Base-by-base conservation (phyloP, 1,140 invertebrate species). In the Physella acuta region DNA sequence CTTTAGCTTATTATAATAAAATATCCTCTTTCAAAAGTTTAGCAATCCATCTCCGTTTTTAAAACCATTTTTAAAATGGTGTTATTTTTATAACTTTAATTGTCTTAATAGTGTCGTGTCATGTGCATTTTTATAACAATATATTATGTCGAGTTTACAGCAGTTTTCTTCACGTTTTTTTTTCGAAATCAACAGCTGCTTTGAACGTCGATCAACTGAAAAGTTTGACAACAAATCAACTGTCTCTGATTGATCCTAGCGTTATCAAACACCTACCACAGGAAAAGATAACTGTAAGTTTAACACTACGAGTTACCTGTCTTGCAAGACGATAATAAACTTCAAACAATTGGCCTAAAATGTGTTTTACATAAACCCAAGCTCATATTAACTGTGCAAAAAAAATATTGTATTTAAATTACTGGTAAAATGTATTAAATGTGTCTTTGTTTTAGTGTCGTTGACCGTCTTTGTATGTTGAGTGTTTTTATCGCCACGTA, bases 161-260 rank as follows among this genome's bases (percentile, higher is more conserved):
- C 20, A 0, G n/a, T n/a, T n/a, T n/a, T n/a, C n/a, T n/a, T n/a
- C n/a, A n/a, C n/a, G n/a, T n/a, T n/a, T n/a, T n/a, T n/a, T n/a
- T n/a, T n/a, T n/a, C n/a, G n/a, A n/a, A n/a, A n/a, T 37, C 37
- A 16, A 0, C 61, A 72, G 71, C 66, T 64, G 71, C 44, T 11
- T 39, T 72, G 61, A 53, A 30, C 4, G 52, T 37, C 20, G 44
- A 61, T 30, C 63, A 56, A 14, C 37, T 73, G 20, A 51, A 69
- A 63, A 34, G 53, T 31, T 58, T 73, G 39, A 70, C 34, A 20
- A n/a, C 55, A 20, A 53, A 61, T 33, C 71, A 73, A 20, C 49
- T 73, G 51, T 39, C 67, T 4, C 52, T 70, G 20, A 49, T 73
- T 33, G 51, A 30, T 2, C 68, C 67, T 14, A 61, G 24, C 24